These are phyloP conservation scores for Sarcophaga bullata DNA, from an alignment of 1,140 invertebrate genomes.

Conservation along the genomic window DNA sequence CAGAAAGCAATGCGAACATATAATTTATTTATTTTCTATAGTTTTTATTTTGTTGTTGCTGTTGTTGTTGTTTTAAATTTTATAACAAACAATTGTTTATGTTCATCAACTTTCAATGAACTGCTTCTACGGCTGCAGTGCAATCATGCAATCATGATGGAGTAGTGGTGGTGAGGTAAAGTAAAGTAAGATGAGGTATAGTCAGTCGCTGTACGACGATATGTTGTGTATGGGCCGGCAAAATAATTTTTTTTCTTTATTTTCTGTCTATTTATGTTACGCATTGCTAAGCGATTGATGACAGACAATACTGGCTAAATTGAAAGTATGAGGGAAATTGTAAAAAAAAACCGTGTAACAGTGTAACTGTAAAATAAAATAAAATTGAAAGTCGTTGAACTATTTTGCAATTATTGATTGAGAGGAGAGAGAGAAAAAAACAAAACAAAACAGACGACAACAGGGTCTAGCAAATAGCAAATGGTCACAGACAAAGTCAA, in stretches of 20 bases:
- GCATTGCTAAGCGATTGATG: conserved; percentile 25
- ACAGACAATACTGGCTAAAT: conserved; percentile 9
- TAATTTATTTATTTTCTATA: too few relatives aligned
- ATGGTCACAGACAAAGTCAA: neutral
- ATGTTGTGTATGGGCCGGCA: neutral
- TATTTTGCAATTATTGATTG: neutral
- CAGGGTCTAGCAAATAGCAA: neutral
- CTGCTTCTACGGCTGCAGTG: too few relatives aligned
- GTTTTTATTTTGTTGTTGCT: too few relatives aligned
- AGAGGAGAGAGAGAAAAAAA: neutral
- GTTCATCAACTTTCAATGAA: too few relatives aligned
- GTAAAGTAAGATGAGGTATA: neutral
- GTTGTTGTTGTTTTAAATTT: neutral
- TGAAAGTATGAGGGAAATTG: neutral
- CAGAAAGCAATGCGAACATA: too few relatives aligned
- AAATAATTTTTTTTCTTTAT: neutral
- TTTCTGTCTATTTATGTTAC: neutral
- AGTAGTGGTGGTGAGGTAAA: neutral
- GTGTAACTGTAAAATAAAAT: neutral
- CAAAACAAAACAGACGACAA: neutral
- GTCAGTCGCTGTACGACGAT: neutral
- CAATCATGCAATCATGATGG: neutral
- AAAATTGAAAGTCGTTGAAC: conserved; percentile 18
- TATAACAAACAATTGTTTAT: neutral
- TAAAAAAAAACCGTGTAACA: neutral